These are phyloP conservation scores for Montipora cactus DNA, from an alignment of 64 coral and sea anemone species.

Conservation along the genomic window DNA sequence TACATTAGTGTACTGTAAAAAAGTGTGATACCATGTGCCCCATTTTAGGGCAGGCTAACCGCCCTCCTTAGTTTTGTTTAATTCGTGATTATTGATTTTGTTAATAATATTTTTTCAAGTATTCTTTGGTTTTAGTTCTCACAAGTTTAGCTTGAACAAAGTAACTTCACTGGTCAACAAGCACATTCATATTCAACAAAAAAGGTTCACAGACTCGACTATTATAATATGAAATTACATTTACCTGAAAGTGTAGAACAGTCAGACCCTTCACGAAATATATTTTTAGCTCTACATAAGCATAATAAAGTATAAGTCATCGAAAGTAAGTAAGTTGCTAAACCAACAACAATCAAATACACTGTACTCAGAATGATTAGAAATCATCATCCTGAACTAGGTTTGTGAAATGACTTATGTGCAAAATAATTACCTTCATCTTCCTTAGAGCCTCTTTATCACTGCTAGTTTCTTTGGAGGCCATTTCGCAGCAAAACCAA, in stretches of 20 bases:
- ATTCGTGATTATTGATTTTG: not conserved
- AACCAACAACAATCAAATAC: not conserved
- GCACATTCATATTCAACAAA: not conserved
- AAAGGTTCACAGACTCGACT: not conserved
- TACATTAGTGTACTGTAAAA: slow-evolving; percentile 8
- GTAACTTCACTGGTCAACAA: not conserved
- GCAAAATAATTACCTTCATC: slow-evolving; percentile 45
- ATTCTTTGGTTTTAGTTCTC: not conserved
- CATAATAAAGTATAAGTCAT: not conserved
- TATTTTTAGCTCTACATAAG: not conserved
- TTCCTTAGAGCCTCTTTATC: slow-evolving; percentile 56
- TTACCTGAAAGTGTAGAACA: not conserved
- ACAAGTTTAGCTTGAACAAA: not conserved
- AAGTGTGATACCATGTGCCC: not conserved
- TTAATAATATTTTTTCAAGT: not conserved
- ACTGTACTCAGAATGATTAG: not conserved
- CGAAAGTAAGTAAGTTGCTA: not conserved
- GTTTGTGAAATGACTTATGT: not conserved
- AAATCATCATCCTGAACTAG: not conserved
- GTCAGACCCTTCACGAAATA: not conserved
- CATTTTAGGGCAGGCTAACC: not conserved
- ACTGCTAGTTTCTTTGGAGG: slow-evolving; percentile 10
- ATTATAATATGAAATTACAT: not conserved
- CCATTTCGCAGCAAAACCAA: slow-evolving; percentile 46
- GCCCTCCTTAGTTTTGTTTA: not conserved